Evolutionary conservation across 2,888 invertebrate genomes (phyloP).

Genomic region (Ecliptopera silaceata): DNA sequence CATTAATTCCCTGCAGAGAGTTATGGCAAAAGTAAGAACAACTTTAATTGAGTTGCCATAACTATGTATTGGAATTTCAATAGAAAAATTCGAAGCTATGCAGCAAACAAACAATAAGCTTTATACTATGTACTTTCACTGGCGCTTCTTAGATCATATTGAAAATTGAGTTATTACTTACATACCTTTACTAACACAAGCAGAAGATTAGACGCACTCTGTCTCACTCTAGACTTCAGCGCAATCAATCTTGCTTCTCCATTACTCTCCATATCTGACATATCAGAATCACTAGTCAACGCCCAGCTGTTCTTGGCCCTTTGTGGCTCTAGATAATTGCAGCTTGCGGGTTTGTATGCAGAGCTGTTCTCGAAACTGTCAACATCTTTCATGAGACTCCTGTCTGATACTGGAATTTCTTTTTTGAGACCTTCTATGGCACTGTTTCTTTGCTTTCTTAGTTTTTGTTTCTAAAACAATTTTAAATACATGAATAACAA

Average conservation of each 20-base stretch:
- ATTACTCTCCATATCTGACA: constrained; percentile 84
- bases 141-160: too few relatives aligned
- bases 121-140: too few relatives aligned
- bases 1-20: too few relatives aligned
- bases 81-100: too few relatives aligned
- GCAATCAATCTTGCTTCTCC: constrained; percentile 75
- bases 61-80: too few relatives aligned
- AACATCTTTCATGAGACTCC: constrained; percentile 70
- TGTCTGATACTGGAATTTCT: constrained; percentile 73
- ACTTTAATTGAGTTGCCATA: too few relatives aligned
- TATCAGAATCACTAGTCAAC: constrained; percentile 86
- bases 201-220: constrained; percentile 85
- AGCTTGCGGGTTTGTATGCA: constrained; percentile 67
- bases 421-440: constrained; percentile 74
- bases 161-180: too few relatives aligned
- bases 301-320: constrained; percentile 59
- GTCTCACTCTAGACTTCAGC: constrained; percentile 85
- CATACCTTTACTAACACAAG: constrained; percentile 82
- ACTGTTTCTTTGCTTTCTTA: constrained; percentile 75
- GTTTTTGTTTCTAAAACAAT: constrained; percentile 67
- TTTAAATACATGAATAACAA: too few relatives aligned
- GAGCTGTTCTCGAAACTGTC: constrained; percentile 67
- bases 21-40: too few relatives aligned
- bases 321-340: constrained; percentile 62
- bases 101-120: too few relatives aligned